These are phyloP conservation scores for Drosophila trichaetosa DNA, from an alignment of 2,888 invertebrate species.

Conservation along the genomic window DNA sequence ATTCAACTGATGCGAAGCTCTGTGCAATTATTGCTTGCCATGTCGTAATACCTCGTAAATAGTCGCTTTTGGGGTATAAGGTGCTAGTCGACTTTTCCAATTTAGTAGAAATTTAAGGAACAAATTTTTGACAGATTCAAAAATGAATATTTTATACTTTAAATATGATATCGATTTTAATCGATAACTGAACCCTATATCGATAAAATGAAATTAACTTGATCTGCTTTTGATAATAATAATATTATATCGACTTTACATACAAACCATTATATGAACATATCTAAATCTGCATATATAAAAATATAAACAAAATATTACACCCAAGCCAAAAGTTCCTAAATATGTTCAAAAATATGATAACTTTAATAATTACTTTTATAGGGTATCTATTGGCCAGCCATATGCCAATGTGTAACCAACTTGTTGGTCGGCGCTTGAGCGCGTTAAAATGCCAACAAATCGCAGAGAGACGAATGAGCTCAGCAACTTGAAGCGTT, in stretches of 20 bases:
- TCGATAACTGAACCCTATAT: neutral
- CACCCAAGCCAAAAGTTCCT: neutral
- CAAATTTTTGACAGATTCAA: neutral
- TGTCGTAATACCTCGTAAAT: slow-evolving; percentile 11
- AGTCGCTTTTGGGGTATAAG: neutral
- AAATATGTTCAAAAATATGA: neutral
- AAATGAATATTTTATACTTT: neutral
- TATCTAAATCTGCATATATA: no score
- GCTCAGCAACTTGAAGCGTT: slow-evolving; percentile 77
- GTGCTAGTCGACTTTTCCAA: no score
- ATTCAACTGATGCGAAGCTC: slow-evolving; percentile 52
- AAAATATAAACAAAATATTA: neutral
- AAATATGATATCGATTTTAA: neutral
- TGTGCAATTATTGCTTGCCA: slow-evolving; percentile 47
- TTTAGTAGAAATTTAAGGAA: neutral
- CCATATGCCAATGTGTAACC: neutral
- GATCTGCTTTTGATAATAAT: neutral
- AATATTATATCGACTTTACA: neutral
- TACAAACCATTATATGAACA: no score
- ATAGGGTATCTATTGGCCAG: slow-evolving; percentile 13
- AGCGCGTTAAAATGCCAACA: slow-evolving; percentile 78
- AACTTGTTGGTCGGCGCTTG: slow-evolving; percentile 45
- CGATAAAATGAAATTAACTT: neutral
- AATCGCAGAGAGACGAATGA: slow-evolving; percentile 82
- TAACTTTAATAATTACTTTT: neutral